Evolutionary conservation across 2,797 vertebrate species (phyloP).

Genomic region (Thaleichthys pacificus): DNA sequence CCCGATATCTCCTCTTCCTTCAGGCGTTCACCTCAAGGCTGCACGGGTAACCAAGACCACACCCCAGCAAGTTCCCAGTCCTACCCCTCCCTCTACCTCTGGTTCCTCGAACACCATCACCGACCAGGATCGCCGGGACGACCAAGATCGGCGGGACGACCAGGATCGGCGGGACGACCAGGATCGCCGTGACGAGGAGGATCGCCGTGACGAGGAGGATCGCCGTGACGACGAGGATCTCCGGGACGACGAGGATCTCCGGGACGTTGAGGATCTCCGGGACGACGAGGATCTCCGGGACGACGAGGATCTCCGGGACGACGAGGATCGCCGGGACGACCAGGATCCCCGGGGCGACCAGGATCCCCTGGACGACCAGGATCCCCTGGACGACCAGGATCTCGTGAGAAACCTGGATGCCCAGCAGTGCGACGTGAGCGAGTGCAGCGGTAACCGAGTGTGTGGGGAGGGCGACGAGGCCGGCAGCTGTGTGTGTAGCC

Average conservation of each 20-base stretch:
- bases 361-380: background rate
- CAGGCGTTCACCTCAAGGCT: conserved; percentile 52
- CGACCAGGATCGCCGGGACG: background rate
- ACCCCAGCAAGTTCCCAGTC: background rate
- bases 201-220: background rate
- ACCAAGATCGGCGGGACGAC: no score
- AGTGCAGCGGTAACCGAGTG: conserved; percentile 76
- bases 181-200: background rate
- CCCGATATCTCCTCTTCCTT: background rate
- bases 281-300: no score
- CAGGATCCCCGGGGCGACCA: background rate
- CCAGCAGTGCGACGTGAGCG: conserved; percentile 51
- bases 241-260: no score
- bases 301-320: no score
- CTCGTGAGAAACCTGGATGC: conserved; percentile 45
- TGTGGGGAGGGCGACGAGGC: conserved; percentile 64
- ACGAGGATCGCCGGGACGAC: background rate
- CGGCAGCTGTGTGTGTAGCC: conserved; percentile 70
- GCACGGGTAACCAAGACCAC: background rate
- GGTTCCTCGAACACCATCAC: background rate
- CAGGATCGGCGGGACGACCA: background rate
- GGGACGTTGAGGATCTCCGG: no score
- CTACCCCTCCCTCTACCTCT: background rate
- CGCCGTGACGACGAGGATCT: background rate
- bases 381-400: background rate